phyloP scores from a whole-genome alignment of 1,140 invertebrate species.

The Megalopta genalis region DNA sequence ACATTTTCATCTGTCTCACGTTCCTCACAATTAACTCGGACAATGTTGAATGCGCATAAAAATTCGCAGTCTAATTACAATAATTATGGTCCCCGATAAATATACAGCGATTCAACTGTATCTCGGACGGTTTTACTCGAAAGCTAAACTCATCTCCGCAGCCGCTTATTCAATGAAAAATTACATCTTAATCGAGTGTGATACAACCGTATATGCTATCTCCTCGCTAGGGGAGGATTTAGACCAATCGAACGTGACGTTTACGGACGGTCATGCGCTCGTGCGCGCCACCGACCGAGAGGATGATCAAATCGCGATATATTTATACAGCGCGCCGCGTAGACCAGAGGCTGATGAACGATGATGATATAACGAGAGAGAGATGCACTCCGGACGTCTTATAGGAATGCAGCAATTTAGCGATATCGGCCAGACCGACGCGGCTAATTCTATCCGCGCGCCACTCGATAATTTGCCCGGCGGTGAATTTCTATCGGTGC shows the following conservation, averaged over 20 bases:
- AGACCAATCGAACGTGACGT: not conserved
- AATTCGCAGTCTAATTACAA: too few relatives aligned
- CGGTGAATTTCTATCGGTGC: slow-evolving; percentile 50
- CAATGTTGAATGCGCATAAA: too few relatives aligned
- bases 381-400: slow-evolving; percentile 58
- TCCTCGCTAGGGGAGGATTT: not conserved
- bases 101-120: too few relatives aligned
- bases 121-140: too few relatives aligned
- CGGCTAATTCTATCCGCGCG: slow-evolving; percentile 58
- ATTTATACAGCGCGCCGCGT: slow-evolving; percentile 52
- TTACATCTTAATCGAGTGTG: not conserved
- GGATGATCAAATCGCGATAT: slow-evolving; percentile 50
- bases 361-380: slow-evolving; percentile 57
- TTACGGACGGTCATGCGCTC: not conserved
- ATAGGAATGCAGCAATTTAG: slow-evolving; percentile 64
- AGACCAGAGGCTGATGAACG: slow-evolving; percentile 57
- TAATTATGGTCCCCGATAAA: too few relatives aligned
- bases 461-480: slow-evolving; percentile 57
- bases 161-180: too few relatives aligned
- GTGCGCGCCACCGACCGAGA: slow-evolving; percentile 34
- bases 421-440: slow-evolving; percentile 54
- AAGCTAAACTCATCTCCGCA: too few relatives aligned
- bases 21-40: too few relatives aligned
- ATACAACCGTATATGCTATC: not conserved
- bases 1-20: too few relatives aligned